Evolutionary conservation across 2,888 invertebrate species (phyloP), one percentile per base, ranked within the genome.

Genomic region (Ophion costatus): DNA sequence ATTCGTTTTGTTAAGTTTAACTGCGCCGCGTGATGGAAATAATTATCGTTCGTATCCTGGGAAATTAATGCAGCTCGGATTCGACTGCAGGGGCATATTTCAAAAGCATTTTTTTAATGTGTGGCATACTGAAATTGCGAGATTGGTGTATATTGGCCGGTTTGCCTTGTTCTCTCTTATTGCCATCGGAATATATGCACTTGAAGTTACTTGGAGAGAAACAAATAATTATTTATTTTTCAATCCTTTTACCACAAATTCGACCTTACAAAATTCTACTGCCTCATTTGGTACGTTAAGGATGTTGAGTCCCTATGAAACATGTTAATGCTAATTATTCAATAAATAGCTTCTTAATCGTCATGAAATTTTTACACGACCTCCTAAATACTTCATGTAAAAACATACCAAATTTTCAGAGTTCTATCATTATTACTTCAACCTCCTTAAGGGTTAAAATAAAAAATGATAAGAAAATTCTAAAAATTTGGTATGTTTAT

Each of bases 51-150:
- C 51, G 38, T 56, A 56, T 42, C n/a, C 29, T 63, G 42, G 9
- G 22, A 63, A 70, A 70, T 70, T 56, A 61, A 78, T 70, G 63
- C 51, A 61, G 29, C 22, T 33, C 17, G 78, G 51, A 70, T 70
- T 63, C 51, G 24, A 70, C 20, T 22, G 22, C 20, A 45, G 67
- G 57, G 66, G 61, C 29, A 38, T 59, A 45, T 61, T 77, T 67
- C 11, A 22, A 33, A 59, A 38, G 10, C 38, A 20, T 59, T 67
- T 59, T 74, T 67, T 57, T 22, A 38, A 22, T 11, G 20, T 20
- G 20, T n/a, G 22, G 24, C n/a, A 38, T 33, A 73, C 56, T 57
- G 42, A 59, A 42, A n/a, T 42, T n/a, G 61, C 63, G n/a, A 29
- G 67, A 17, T 22, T 4, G 3, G 17, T 51, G 51, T 69, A 45